These are phyloP conservation scores for Heteractis magnifica DNA, from an alignment of 92 coral and sea anemone species.

Conservation along the genomic window DNA sequence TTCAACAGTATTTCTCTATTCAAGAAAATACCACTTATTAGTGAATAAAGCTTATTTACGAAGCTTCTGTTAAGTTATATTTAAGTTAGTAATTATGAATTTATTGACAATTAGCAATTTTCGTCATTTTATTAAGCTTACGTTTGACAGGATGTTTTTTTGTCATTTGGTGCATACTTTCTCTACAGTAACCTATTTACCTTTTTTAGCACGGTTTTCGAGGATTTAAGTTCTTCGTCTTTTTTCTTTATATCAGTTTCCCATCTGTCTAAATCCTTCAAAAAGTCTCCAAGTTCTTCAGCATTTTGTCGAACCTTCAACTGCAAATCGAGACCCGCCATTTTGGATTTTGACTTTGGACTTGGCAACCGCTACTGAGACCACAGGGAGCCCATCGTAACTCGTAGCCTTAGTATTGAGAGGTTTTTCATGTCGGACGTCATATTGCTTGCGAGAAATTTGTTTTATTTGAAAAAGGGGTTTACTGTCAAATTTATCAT, in stretches of 20 bases:
- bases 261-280: constrained; percentile 86
- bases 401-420: too few relatives aligned
- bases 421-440: neutral
- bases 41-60: too few relatives aligned
- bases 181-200: constrained; percentile 23
- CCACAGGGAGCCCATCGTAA: constrained; percentile 23
- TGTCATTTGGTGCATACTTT: neutral
- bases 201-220: constrained; percentile 59
- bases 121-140: neutral
- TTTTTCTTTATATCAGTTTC: constrained; percentile 77
- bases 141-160: too few relatives aligned
- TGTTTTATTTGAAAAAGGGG: too few relatives aligned
- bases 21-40: too few relatives aligned
- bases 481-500: too few relatives aligned
- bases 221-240: constrained; percentile 74
- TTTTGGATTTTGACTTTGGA: constrained; percentile 34
- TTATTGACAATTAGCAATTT: too few relatives aligned
- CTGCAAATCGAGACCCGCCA: constrained; percentile 91
- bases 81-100: too few relatives aligned
- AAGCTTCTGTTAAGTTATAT: too few relatives aligned
- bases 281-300: constrained; percentile 79
- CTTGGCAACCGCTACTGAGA: constrained; percentile 13
- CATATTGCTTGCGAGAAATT: too few relatives aligned
- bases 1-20: too few relatives aligned
- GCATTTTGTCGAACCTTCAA: constrained; percentile 85